Conservation (phyloP, 2,113 vertebrate species). For the Orycteropus afer region DNA sequence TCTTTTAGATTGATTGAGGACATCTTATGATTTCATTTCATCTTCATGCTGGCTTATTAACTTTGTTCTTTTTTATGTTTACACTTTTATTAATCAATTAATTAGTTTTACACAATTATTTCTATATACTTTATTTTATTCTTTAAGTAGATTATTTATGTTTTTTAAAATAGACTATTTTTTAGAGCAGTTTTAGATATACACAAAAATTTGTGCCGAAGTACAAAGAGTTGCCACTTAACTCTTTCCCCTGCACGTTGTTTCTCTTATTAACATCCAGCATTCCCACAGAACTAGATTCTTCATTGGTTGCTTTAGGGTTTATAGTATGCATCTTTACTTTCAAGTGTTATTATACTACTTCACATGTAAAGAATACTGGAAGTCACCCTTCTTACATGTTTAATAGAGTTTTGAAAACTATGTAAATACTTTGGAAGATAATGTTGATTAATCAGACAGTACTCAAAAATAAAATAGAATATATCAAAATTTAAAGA, state of each 20-base stretch:
- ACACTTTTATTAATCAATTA: background rate
- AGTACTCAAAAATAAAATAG: slow-evolving; percentile 1
- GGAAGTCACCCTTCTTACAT: background rate
- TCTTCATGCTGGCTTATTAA: background rate
- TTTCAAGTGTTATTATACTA: background rate
- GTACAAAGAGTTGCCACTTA: background rate
- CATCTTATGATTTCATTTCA: background rate
- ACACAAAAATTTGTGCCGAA: too few relatives aligned
- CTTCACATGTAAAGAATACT: background rate
- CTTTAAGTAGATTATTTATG: background rate
- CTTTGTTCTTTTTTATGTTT: background rate
- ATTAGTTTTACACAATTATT: background rate
- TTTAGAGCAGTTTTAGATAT: too few relatives aligned
- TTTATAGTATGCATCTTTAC: background rate
- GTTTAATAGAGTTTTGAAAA: background rate
- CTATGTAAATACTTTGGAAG: background rate
- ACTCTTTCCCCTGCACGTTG: too few relatives aligned
- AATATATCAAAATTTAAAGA: background rate
- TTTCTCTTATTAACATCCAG: background rate
- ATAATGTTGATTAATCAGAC: background rate
- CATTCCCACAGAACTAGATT: background rate
- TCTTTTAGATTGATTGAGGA: background rate
- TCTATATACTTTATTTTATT: background rate
- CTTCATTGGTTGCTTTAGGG: background rate
- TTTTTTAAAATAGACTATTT: background rate